Evolutionary conservation across 2,888 invertebrate species (phyloP).

Genomic region (Andrena trimmerana): DNA sequence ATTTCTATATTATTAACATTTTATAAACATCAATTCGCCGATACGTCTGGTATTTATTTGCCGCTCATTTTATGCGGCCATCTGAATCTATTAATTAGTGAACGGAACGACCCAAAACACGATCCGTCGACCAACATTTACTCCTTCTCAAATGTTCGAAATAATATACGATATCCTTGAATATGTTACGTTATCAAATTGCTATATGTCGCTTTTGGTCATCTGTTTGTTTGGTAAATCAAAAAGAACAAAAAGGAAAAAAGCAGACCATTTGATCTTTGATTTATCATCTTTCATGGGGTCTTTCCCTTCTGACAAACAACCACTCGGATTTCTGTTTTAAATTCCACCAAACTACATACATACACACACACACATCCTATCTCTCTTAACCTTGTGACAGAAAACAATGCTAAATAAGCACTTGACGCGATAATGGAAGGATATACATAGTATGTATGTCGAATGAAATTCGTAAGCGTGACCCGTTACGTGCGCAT

Average conservation of each 20-base stretch:
- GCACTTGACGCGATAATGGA: neutral
- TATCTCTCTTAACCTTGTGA: neutral
- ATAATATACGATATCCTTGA: conserved; percentile 22
- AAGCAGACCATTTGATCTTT: conserved; percentile 3
- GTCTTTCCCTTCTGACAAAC: neutral
- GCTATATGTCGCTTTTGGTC: conserved; percentile 2
- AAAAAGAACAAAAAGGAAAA: neutral
- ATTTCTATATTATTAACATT: conserved; percentile 5
- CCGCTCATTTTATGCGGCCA: conserved; percentile 25
- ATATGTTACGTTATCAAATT: conserved; percentile 15
- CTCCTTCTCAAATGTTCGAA: conserved; percentile 22
- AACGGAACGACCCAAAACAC: neutral
- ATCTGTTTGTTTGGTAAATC: neutral
- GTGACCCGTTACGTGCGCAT: neutral
- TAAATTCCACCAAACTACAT: neutral
- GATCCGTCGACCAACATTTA: conserved; percentile 3
- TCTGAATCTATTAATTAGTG: conserved; percentile 45
- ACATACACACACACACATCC: neutral
- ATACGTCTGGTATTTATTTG: conserved; percentile 36
- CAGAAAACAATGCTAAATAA: neutral
- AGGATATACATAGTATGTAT: neutral
- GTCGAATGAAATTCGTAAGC: neutral
- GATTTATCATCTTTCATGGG: neutral
- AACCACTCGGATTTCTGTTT: neutral
- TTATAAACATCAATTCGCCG: conserved; percentile 7